phyloP scores from a whole-genome alignment of 2,113 vertebrate genomes.

The Uria lomvia region DNA sequence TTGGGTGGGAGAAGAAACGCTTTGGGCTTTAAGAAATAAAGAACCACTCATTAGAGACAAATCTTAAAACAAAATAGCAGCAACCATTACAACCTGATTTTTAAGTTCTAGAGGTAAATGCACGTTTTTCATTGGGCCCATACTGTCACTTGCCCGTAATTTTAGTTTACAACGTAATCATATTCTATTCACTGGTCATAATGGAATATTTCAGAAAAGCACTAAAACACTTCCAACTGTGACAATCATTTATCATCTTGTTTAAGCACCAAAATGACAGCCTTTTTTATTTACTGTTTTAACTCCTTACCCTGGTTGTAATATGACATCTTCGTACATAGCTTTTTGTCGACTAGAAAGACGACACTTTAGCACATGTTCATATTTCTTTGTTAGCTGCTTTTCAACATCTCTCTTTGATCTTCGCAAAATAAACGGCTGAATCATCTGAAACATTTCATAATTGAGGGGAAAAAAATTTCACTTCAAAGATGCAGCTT shows the following conservation, averaged over 20 bases:
- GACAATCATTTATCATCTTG: neutral
- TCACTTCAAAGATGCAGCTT: neutral
- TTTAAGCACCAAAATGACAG: neutral
- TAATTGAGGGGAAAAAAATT: neutral
- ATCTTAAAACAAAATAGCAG: neutral
- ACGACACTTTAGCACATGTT: slow-evolving; percentile 90
- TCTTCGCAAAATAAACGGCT: slow-evolving; percentile 89
- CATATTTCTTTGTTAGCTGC: slow-evolving; percentile 90
- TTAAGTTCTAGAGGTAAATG: neutral
- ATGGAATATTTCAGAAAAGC: neutral
- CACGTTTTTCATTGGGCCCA: neutral
- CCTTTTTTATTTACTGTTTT: neutral
- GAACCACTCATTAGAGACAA: neutral
- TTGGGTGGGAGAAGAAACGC: neutral
- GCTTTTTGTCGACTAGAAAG: slow-evolving; percentile 88
- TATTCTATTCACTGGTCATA: neutral
- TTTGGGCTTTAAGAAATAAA: neutral
- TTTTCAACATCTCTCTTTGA: slow-evolving; percentile 93
- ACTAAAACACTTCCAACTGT: neutral
- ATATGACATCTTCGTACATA: slow-evolving; percentile 90
- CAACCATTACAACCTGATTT: neutral
- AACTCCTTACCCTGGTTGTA: slow-evolving; percentile 80
- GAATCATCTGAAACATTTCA: slow-evolving; percentile 81
- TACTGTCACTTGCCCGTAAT: neutral
- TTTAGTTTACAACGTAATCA: neutral